These are phyloP conservation scores for Peromyscus leucopus DNA, from an alignment of 2,113 vertebrate species.

Conservation along the genomic window DNA sequence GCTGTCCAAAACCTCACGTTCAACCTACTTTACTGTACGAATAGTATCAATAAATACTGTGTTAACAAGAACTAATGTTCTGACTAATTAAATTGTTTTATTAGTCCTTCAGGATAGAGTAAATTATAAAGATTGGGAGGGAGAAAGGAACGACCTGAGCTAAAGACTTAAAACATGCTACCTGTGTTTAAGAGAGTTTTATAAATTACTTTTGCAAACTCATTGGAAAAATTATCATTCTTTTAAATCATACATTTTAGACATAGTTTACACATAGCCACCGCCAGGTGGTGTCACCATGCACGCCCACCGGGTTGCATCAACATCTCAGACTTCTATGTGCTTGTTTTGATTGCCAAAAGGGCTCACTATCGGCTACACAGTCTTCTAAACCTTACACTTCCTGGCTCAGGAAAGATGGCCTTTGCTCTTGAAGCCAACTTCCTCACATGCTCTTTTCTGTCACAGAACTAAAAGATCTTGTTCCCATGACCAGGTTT, in stretches of 20 bases:
- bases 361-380: conserved; percentile 88
- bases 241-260: conserved; percentile 68
- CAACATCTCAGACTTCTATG: conserved; percentile 74
- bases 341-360: conserved; percentile 85
- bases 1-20: conserved; percentile 78
- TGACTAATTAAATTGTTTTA: conserved; percentile 80
- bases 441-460: conserved; percentile 82
- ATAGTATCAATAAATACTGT: conserved; percentile 82
- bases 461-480: conserved; percentile 69
- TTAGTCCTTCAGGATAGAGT: conserved; percentile 58
- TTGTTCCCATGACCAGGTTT: conserved; percentile 79
- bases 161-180: conserved; percentile 54
- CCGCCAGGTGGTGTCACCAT: conserved; percentile 62
- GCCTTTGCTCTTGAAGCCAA: conserved; percentile 86
- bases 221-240: conserved; percentile 68
- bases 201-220: conserved; percentile 68
- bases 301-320: conserved; percentile 77
- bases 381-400: conserved; percentile 85
- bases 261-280: conserved; percentile 75
- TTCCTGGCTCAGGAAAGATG: conserved; percentile 90
- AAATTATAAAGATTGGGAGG: conserved; percentile 26
- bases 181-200: conserved; percentile 53
- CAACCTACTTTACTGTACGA: conserved; percentile 80
- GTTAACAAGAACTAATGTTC: conserved; percentile 78
- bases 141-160: conserved; percentile 28